These are phyloP conservation scores for Diacarnus erythraeanus DNA, from an alignment of 37 sponge, comb jelly and placozoan genomes.

Conservation along the genomic window DNA sequence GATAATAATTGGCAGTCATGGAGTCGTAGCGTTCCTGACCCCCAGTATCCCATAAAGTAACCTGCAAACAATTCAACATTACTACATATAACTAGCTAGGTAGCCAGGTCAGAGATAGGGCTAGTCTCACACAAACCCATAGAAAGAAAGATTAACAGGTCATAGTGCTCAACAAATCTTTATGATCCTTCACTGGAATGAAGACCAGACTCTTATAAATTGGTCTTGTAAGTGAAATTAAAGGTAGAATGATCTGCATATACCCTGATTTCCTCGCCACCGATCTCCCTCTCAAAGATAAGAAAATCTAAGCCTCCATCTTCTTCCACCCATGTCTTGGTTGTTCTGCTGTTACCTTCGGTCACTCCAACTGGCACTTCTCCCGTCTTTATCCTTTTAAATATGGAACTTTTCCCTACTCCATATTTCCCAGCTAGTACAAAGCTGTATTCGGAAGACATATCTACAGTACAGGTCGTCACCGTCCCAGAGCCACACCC, in stretches of 20 bases:
- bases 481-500: too few relatives aligned
- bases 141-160: too few relatives aligned
- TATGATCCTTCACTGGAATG: too few relatives aligned
- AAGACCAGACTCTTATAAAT: too few relatives aligned
- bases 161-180: too few relatives aligned
- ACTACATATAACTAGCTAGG: too few relatives aligned
- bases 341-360: not conserved
- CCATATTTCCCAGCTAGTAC: constrained; percentile 51
- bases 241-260: too few relatives aligned
- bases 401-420: constrained; percentile 62
- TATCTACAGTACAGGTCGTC: too few relatives aligned
- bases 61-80: too few relatives aligned
- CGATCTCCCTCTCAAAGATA: constrained; percentile 3
- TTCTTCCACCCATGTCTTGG: not conserved
- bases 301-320: constrained; percentile 8
- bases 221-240: too few relatives aligned
- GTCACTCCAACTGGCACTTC: not conserved
- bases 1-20: constrained; percentile 63
- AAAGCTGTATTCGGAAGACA: constrained; percentile 27
- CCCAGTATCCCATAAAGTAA: constrained; percentile 62
- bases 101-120: too few relatives aligned
- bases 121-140: too few relatives aligned
- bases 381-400: constrained; percentile 4
- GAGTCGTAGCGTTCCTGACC: constrained; percentile 41
- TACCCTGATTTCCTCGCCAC: constrained; percentile 9